phyloP scores from a whole-genome alignment of 2,113 vertebrate genomes.

The Tamias sibiricus region DNA sequence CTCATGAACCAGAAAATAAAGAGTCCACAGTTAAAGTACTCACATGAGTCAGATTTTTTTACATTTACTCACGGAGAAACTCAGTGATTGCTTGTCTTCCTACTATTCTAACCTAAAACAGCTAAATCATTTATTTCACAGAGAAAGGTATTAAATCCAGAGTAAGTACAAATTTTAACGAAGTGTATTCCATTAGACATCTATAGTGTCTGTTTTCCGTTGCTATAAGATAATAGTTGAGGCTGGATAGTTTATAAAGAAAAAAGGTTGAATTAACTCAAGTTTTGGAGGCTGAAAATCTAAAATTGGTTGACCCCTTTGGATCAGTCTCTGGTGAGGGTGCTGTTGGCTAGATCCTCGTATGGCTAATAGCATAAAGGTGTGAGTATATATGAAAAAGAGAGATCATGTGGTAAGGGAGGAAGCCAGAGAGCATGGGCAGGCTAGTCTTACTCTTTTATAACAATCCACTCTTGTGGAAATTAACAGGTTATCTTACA shows the following conservation, averaged over 20 bases:
- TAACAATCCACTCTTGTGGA: not conserved
- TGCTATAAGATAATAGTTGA: not conserved
- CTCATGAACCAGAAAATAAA: slow-evolving; percentile 58
- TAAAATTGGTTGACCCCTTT: no score
- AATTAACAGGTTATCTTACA: not conserved
- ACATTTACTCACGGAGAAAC: not conserved
- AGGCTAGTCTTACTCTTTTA: not conserved
- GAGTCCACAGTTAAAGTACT: slow-evolving; percentile 38
- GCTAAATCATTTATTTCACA: slow-evolving; percentile 5
- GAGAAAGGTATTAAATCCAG: not conserved
- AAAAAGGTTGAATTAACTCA: not conserved
- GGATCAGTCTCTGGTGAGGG: not conserved
- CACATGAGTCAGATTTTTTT: slow-evolving; percentile 29
- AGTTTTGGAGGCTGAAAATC: not conserved
- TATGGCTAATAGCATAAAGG: not conserved
- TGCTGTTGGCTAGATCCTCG: not conserved
- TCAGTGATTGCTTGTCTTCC: slow-evolving; percentile 7
- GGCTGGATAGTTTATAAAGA: not conserved
- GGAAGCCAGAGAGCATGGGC: not conserved
- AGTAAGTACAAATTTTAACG: slow-evolving; percentile 1
- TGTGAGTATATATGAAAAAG: not conserved
- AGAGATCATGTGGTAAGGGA: not conserved
- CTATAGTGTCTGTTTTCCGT: not conserved
- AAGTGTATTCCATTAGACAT: not conserved
- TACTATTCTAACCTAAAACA: slow-evolving; percentile 8